Evolutionary conservation across 2,888 invertebrate genomes (phyloP), one percentile per base, ranked within the genome.

Genomic region (Mythimna loreyi): DNA sequence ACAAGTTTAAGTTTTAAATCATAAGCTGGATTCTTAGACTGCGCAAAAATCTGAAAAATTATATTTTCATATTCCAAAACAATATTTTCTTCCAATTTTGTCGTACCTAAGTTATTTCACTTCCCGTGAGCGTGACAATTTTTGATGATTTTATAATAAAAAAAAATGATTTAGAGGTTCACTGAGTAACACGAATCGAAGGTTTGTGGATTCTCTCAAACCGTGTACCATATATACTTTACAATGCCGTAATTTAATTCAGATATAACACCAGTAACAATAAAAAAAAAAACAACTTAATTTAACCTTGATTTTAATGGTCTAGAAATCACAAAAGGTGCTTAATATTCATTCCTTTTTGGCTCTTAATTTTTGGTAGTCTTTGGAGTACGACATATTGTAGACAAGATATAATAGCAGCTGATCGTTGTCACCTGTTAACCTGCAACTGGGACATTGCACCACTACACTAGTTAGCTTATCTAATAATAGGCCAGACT

Each of bases 401-500:
- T 45, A 30, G 55, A 28, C 65, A 25, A 64, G 33, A 62, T 67
- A 47, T 40, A 63, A 50, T 50, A 23, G 64, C 56, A 73, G 36
- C 74, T 72, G 71, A 75, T 65, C 68, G 9, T 65, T 68, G 67
- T 60, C 66, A 70, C 57, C 67, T 71, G 63, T 62, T 76, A 73
- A 72, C 50, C 52, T 57, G 52, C 59, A 68, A 63, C 50, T 73
- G 43, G 77, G 50, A 53, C 75, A 75, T 52, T 69, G 74, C 36
- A 72, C 72, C 76, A 78, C 68, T 82, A 79, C 60, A 61, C 86
- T 72, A 82, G 75, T 80, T 79, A 75, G 70, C 57, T 33, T 78
- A 75, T 71, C 84, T 82, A 85, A 78, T 73, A 85, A 85, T 86
- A 85, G 81, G 72, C 60, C 62, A 72, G 57, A 76, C 82, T 81